Evolutionary conservation across 2,888 invertebrate species (phyloP).

Genomic region (Tachina fera): DNA sequence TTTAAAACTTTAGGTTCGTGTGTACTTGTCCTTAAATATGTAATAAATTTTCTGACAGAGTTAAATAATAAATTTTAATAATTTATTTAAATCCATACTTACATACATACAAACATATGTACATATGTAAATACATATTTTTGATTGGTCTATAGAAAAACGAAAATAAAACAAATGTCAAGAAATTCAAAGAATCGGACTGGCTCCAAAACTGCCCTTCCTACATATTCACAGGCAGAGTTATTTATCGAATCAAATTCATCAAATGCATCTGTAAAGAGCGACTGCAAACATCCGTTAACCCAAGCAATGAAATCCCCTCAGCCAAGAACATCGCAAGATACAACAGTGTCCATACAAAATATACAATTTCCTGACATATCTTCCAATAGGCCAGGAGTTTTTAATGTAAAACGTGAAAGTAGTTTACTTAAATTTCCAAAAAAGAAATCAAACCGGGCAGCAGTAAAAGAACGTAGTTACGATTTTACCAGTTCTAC

Average conservation of each 20-base stretch:
- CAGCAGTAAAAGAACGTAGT: slow-evolving; percentile 68
- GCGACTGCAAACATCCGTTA: background rate
- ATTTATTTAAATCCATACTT: background rate
- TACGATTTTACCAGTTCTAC: slow-evolving; percentile 76
- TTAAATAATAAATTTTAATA: background rate
- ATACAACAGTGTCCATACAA: slow-evolving; percentile 72
- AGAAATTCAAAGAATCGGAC: background rate
- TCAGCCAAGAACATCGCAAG: slow-evolving; percentile 9
- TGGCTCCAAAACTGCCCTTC: background rate
- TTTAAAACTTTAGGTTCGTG: background rate
- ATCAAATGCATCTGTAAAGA: slow-evolving; percentile 7
- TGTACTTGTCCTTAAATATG: background rate
- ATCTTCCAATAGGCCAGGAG: slow-evolving; percentile 42
- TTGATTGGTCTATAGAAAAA: background rate
- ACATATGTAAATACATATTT: background rate
- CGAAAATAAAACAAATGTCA: slow-evolving; percentile 1
- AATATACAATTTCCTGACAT: slow-evolving; percentile 75
- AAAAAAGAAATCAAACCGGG: slow-evolving; percentile 45
- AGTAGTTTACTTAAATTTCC: slow-evolving; percentile 12
- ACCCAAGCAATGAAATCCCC: background rate
- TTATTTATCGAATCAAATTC: background rate
- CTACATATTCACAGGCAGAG: background rate
- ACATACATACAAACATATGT: too few relatives aligned
- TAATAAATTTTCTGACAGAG: background rate
- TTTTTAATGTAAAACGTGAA: slow-evolving; percentile 27